Percentiles rank a stretch among this genome's conserved stretches.
Evolutionary conservation across 1,140 invertebrate species (phyloP).

Genomic region (Calosoma granatense): DNA sequence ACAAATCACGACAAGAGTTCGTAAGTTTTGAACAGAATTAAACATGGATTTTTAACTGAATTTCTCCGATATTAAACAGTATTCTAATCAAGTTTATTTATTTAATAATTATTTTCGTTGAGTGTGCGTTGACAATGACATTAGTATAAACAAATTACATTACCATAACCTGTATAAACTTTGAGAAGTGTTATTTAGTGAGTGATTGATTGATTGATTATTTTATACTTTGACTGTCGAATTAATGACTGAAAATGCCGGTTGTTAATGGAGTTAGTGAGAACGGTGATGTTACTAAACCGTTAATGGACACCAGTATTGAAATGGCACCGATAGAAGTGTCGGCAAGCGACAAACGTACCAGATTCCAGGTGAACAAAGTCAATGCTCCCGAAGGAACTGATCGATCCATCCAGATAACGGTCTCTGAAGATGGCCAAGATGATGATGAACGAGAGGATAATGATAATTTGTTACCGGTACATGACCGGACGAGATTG

Average conservation of each 20-base stretch:
- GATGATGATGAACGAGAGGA: conserved; percentile 22
- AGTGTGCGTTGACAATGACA: no score
- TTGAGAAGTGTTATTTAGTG: no score
- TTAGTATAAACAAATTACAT: neutral
- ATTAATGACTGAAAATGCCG: neutral
- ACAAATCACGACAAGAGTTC: no score
- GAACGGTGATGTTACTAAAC: neutral
- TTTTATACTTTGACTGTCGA: neutral
- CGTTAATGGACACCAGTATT: neutral
- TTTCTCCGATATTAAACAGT: no score
- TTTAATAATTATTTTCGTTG: no score
- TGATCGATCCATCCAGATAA: conserved; percentile 3
- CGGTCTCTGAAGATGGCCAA: conserved; percentile 10
- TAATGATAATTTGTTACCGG: conserved; percentile 21
- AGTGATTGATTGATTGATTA: no score
- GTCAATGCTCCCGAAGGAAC: conserved; percentile 2
- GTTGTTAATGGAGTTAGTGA: neutral
- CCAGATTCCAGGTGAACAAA: conserved; percentile 31
- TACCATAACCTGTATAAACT: no score
- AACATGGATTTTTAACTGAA: no score
- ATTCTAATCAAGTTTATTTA: no score
- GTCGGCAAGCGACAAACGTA: conserved; percentile 22
- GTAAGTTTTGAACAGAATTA: no score
- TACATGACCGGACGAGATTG: conserved; percentile 33
- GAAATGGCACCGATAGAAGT: neutral